These are phyloP conservation scores for Pheosia tremula DNA, from an alignment of 2,888 invertebrate genomes.

Conservation along the genomic window DNA sequence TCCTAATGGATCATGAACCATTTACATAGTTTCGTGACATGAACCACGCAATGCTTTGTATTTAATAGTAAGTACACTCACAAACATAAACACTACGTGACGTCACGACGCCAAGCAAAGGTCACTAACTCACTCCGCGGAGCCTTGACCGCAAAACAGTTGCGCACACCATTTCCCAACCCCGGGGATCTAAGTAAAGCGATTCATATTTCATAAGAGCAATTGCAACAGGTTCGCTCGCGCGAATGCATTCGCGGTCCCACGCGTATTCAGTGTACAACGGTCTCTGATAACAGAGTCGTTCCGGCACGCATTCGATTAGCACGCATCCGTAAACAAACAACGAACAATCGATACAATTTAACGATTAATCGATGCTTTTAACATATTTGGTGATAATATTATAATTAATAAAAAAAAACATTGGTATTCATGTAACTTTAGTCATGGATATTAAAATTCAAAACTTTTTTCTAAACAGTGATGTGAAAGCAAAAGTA, in stretches of 20 bases:
- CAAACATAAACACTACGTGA: slow-evolving; percentile 24
- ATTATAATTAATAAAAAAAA: not conserved
- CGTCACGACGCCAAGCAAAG: slow-evolving; percentile 48
- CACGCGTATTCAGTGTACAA: slow-evolving; percentile 25
- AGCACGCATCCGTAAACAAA: slow-evolving; percentile 50
- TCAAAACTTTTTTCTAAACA: slow-evolving; percentile 11
- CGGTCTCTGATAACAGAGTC: slow-evolving; percentile 41
- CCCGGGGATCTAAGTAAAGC: slow-evolving; percentile 69
- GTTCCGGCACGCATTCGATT: slow-evolving; percentile 45
- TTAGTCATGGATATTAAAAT: not conserved
- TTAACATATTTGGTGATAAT: not conserved
- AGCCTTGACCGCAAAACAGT: slow-evolving; percentile 77
- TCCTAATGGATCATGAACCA: not conserved
- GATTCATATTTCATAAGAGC: slow-evolving; percentile 77
- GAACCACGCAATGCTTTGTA: not conserved
- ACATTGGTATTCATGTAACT: not conserved
- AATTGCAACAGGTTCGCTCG: slow-evolving; percentile 54
- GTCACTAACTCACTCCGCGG: slow-evolving; percentile 52
- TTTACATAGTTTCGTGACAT: not conserved
- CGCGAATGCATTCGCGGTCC: slow-evolving; percentile 42
- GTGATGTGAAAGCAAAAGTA: slow-evolving; percentile 40
- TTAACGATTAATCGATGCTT: not conserved
- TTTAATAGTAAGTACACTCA: not conserved
- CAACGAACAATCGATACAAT: slow-evolving; percentile 19
- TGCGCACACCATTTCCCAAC: slow-evolving; percentile 80